These are phyloP conservation scores for Cyaniris semiargus DNA, from an alignment of 2,888 invertebrate genomes.

Conservation along the genomic window DNA sequence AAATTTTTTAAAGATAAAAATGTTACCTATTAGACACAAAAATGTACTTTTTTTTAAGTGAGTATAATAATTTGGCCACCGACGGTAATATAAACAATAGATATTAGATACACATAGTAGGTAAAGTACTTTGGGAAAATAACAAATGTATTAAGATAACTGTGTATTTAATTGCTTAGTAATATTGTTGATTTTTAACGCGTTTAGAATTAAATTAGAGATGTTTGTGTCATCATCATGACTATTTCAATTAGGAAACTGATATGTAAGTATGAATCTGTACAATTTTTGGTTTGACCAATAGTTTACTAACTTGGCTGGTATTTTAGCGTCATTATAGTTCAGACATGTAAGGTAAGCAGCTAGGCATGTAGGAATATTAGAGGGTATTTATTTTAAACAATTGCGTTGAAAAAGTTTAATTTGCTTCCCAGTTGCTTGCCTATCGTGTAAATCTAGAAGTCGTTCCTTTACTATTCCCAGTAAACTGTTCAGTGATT, in stretches of 20 bases:
- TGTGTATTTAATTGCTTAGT: constrained; percentile 2
- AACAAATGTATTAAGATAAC: constrained; percentile 4
- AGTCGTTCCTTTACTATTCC: not conserved
- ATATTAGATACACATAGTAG: not conserved
- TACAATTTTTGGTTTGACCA: too few relatives aligned
- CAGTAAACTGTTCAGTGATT: not conserved
- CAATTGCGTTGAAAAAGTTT: not conserved
- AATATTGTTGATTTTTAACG: not conserved
- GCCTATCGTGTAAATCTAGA: not conserved
- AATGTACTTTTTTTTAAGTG: too few relatives aligned
- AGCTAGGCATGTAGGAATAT: not conserved
- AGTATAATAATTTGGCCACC: too few relatives aligned
- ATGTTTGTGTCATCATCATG: not conserved
- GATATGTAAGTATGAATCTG: too few relatives aligned
- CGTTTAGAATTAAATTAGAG: not conserved
- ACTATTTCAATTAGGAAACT: not conserved
- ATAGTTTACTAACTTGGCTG: not conserved
- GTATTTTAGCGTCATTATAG: not conserved
- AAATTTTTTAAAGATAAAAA: too few relatives aligned
- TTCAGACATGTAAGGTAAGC: not conserved
- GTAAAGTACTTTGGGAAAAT: not conserved
- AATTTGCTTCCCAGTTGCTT: not conserved
- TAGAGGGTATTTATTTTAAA: not conserved
- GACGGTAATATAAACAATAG: not conserved
- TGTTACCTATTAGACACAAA: too few relatives aligned